A percentile compares a stretch with the other conserved stretches of the same genome.
These are phyloP conservation scores for Diachasma alloeum DNA, from an alignment of 1,140 invertebrate genomes.

Conservation along the genomic window DNA sequence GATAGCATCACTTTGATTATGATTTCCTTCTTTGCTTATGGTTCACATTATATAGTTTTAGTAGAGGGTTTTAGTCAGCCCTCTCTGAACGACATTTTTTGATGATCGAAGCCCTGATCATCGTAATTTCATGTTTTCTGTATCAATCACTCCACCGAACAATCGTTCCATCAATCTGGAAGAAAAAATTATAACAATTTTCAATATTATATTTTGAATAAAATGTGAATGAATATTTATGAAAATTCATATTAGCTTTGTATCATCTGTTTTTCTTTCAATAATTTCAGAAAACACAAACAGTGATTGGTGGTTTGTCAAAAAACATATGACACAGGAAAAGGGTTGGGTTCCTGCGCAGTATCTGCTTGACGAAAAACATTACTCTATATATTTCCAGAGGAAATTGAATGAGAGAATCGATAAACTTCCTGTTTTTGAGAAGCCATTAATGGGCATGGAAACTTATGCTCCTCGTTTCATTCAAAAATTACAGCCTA, in stretches of 20 bases:
- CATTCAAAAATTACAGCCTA: slow-evolving; percentile 83
- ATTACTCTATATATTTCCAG: slow-evolving; percentile 84
- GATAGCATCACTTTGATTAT: too few species aligned
- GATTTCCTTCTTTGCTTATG: too few species aligned
- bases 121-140: too few species aligned
- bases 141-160: too few species aligned
- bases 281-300: slow-evolving; percentile 73
- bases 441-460: slow-evolving; percentile 69
- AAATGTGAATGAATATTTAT: neutral
- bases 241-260: neutral
- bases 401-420: slow-evolving; percentile 91
- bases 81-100: too few species aligned
- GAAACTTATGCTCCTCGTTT: slow-evolving; percentile 84
- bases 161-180: too few species aligned
- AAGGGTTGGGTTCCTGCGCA: slow-evolving; percentile 92
- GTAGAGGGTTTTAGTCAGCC: too few species aligned
- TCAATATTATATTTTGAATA: neutral
- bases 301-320: slow-evolving; percentile 91
- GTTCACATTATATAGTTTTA: too few species aligned
- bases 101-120: too few species aligned
- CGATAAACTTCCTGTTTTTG: slow-evolving; percentile 88
- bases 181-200: neutral
- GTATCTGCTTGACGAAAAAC: slow-evolving; percentile 82
- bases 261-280: neutral
- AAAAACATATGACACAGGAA: slow-evolving; percentile 88